Base-by-base conservation (phyloP, 2,888 invertebrate genomes). In the Ormia ochracea region DNA sequence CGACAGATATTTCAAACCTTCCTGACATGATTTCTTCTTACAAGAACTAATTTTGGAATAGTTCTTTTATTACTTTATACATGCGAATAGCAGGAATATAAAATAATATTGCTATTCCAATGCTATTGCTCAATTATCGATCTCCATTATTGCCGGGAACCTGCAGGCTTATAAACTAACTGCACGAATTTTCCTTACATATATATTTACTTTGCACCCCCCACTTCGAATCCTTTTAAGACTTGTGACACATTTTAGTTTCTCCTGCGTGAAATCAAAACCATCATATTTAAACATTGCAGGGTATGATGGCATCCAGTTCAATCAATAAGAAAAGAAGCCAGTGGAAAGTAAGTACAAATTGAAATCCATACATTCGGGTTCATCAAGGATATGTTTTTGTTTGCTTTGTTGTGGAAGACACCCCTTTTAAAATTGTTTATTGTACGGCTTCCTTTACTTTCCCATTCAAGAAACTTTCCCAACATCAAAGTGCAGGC, bases 361-460 rank as follows among this genome's bases (percentile, higher is more conserved):
- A 23, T 26, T 48, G 7, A 23, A 48, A 48, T 33, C 12, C 19
- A 21, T 31, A n/a, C 6, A 21, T 12, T 10, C n/a, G 33, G 33
- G 21, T 56, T 36, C 56, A 3, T n/a, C 45, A 48, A 63, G 45
- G 45, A 63, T 63, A 61, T 7, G 23, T n/a, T 33, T 63, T 33
- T 63, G 3, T 19, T 21, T 33, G 45, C 33, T 56, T 41, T 52
- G 23, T 38, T 38, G 36, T 7, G n/a, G 19, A 23, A 56, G 10
- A 9, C 56, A 38, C 4, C 56, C 36, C 33, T 21, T n/a, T 56
- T 36, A 9, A 56, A 23, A 6, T 23, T 14, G 21, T 38, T 36
- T 38, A 36, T 56, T 56, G 3, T 2, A 6, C 1, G n/a, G 36
- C 9, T 23, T 23, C 12, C 12, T 56, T 23, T 38, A 36, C 19